Evolutionary conservation across 2,888 invertebrate genomes (phyloP).

Genomic region (Acleris emargana): DNA sequence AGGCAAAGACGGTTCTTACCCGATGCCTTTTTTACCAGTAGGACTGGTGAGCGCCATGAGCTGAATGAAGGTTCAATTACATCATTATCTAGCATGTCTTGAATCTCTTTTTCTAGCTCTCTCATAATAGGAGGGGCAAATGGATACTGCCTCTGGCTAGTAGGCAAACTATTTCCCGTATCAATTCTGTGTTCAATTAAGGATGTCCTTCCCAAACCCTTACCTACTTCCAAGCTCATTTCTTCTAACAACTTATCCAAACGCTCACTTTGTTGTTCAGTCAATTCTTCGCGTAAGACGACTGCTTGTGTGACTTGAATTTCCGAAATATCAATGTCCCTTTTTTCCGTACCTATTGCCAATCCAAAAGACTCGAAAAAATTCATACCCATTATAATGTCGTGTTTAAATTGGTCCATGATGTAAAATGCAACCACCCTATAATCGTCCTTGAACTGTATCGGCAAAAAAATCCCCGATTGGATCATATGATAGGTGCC

Average conservation of each 20-base stretch:
- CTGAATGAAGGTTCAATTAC: slow-evolving; percentile 32
- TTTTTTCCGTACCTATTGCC: not conserved
- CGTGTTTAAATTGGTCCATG: not conserved
- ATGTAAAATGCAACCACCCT: not conserved
- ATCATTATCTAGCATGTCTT: slow-evolving; percentile 11
- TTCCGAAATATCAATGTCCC: too few species aligned
- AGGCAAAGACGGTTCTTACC: too few species aligned
- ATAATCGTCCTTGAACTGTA: not conserved
- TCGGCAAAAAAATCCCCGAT: too few species aligned
- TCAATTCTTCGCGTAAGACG: not conserved
- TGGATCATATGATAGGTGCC: too few species aligned
- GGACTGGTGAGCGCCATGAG: slow-evolving; percentile 34
- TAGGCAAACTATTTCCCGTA: too few species aligned
- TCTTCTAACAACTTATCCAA: not conserved
- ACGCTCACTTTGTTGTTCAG: not conserved
- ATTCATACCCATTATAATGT: not conserved
- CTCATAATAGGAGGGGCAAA: slow-evolving; percentile 22
- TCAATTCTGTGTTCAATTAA: slow-evolving; percentile 1
- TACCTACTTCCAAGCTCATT: not conserved
- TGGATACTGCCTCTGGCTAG: slow-evolving; percentile 16
- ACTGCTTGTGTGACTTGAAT: not conserved
- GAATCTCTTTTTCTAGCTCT: slow-evolving; percentile 6
- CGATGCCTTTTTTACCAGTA: slow-evolving; percentile 23
- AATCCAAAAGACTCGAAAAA: not conserved
- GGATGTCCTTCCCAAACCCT: too few species aligned